These are phyloP conservation scores for Etia nguti DNA, from an alignment of 2,113 vertebrate species.

Conservation along the genomic window DNA sequence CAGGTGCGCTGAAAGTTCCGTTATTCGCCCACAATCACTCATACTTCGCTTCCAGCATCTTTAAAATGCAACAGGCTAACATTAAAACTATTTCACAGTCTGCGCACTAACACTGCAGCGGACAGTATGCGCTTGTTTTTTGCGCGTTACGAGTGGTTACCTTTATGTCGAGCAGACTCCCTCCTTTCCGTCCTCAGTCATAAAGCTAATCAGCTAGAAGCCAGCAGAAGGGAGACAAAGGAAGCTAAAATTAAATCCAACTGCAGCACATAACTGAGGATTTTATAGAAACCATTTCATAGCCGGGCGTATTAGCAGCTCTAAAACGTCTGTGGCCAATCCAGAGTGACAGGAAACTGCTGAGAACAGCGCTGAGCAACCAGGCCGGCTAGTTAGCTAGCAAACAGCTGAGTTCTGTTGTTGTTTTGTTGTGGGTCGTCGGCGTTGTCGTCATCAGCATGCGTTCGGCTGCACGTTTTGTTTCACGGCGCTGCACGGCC, in stretches of 20 bases:
- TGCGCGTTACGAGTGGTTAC: neutral
- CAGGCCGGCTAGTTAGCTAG: slow-evolving; percentile 12
- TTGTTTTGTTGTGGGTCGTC: slow-evolving; percentile 41
- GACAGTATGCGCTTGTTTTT: neutral
- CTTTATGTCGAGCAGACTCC: neutral
- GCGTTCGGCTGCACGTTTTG: neutral
- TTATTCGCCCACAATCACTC: neutral
- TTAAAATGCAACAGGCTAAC: neutral
- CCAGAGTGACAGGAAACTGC: neutral
- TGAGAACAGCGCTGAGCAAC: neutral
- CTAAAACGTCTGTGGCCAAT: rapidly evolving
- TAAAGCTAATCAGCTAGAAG: slow-evolving; percentile 30
- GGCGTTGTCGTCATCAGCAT: slow-evolving; percentile 52
- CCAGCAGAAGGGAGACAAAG: neutral
- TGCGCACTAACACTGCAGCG: rapidly evolving
- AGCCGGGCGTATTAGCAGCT: rapidly evolving
- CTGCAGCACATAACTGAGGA: rapidly evolving
- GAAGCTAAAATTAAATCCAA: neutral
- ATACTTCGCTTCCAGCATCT: neutral
- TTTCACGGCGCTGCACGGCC: rapidly evolving
- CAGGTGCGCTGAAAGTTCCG: neutral
- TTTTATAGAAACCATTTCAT: rapidly evolving
- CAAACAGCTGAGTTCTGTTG: slow-evolving; percentile 55
- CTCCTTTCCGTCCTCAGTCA: neutral
- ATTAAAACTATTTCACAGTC: neutral